Base-by-base conservation (phyloP, 53 echinoderm and acorn worm species). In the Astropecten irregularis region DNA sequence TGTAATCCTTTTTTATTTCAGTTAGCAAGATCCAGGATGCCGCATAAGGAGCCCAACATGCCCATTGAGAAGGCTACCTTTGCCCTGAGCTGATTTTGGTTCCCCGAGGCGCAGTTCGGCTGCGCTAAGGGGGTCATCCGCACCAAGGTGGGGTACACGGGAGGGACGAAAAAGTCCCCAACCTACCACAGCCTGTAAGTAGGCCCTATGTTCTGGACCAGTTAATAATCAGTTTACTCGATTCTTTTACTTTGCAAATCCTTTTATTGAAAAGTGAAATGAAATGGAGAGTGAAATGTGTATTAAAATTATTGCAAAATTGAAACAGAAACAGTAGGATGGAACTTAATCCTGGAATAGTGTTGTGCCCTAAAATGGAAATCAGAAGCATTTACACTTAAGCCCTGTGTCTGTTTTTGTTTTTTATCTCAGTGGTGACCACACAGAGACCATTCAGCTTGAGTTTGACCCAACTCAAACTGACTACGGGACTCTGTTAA, bases 101-200 rank as follows among this genome's bases (percentile, higher is more conserved):
- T 94, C 90, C 96, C 96, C 94, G 96, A 96, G 96, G 96, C 96
- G 76, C 96, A 93, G 96, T 93, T 93, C 76, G 92, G 97, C 88
- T 92, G 97, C 30, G 83, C 76, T 40, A 63, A 73, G 93, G 96
- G 96, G 93, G 85, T 96, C 64, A 91, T 91, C 87, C 93, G 59
- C 57, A 94, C 96, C 85, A 89, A 83, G 90, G 96, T 96, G 27
- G 93, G 93, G 55, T 96, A 91, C 90, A 96, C 93, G 1, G 96
- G 96, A 53, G 96, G 96, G 38, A 73, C 83, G n/a, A 96, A 93
- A 81, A 93, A 93, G 68, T 82, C 72, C 63, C 96, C 96, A 39
- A 91, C 89, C 37, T 96, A 96, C 92, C 91, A 94, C 71, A 89
- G 83, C 87, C 85, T 96, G 93, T 96, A 89, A 93, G 93, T 92